Conservation (phyloP, 1,140 invertebrate genomes). For the Carcinoscorpius rotundicauda region DNA sequence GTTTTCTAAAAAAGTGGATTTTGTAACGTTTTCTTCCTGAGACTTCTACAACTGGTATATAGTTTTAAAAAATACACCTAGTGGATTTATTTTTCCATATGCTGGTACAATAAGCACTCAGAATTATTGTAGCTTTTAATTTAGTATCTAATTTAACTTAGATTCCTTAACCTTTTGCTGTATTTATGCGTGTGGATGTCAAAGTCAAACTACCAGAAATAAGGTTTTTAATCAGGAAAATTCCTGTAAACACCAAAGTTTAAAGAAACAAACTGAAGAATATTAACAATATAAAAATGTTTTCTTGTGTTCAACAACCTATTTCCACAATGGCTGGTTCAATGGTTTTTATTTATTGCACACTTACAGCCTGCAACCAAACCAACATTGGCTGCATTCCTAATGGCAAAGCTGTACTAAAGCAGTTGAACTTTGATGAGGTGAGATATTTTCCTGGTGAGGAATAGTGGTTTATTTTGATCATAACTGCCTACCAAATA, state of each 20-base stretch:
- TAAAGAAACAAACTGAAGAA: neutral
- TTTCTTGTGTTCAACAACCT: neutral
- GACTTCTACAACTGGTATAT: no score
- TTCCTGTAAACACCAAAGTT: neutral
- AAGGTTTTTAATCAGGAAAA: neutral
- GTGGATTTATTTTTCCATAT: no score
- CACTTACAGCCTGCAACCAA: constrained; percentile 12
- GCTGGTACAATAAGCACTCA: no score
- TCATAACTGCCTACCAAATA: constrained; percentile 17
- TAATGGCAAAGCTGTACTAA: constrained; percentile 59
- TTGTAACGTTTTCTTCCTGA: no score
- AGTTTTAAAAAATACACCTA: no score
- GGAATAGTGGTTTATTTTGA: neutral
- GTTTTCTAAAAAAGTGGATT: no score
- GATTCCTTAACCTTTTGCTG: no score
- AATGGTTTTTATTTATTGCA: no score
- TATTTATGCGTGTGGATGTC: neutral
- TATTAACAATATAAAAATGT: neutral
- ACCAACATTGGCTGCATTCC: constrained; percentile 7
- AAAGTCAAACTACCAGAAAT: neutral
- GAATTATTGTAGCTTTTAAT: no score
- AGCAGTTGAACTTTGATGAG: constrained; percentile 61
- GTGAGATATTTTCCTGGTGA: constrained; percentile 33
- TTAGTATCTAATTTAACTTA: no score
- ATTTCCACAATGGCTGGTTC: constrained; percentile 1